Evolutionary conservation across 2,888 invertebrate species (phyloP), one percentile per base, ranked within the genome.

Genomic region (Cenopis cana): DNA sequence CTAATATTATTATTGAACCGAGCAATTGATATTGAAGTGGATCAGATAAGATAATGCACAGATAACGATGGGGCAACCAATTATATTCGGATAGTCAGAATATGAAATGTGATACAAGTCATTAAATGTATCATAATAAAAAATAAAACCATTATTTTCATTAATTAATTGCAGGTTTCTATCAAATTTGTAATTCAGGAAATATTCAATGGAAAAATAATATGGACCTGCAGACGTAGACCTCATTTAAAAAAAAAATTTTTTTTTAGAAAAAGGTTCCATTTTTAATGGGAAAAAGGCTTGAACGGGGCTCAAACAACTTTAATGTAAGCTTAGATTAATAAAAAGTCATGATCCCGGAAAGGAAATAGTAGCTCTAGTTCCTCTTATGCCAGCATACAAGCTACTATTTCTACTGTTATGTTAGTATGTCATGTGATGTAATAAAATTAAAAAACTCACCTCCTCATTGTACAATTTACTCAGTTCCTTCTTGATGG

Each of bases 381-480:
- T n/a, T n/a, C n/a, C n/a, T n/a, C n/a, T n/a, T n/a, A n/a, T n/a
- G n/a, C n/a, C n/a, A n/a, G n/a, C n/a, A n/a, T n/a, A n/a, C n/a
- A n/a, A n/a, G n/a, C n/a, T n/a, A n/a, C n/a, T n/a, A n/a, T n/a
- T n/a, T n/a, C n/a, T n/a, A n/a, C n/a, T n/a, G n/a, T n/a, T n/a
- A n/a, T n/a, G 20, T 52, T 10, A 20, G 2, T 0, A 33, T 33
- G 33, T 33, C 33, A 33, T 52, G 18, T 52, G 12, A 52, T 56
- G n/a, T 56, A 5, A 29, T n/a, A n/a, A 55, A 6, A 29, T 1
- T 18, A 6, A 17, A 17, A 10, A 59, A 91, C 94, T 91, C 85
- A 98, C 98, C 95, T 99, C 99, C 95, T 99, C 99, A 95, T 99
- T 99, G 91, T 97, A 99, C 78, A 99, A 95, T 95, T 98, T 98